phyloP scores from a whole-genome alignment of 2,797 vertebrate genomes.

The Enteromius unitaeniatus region DNA sequence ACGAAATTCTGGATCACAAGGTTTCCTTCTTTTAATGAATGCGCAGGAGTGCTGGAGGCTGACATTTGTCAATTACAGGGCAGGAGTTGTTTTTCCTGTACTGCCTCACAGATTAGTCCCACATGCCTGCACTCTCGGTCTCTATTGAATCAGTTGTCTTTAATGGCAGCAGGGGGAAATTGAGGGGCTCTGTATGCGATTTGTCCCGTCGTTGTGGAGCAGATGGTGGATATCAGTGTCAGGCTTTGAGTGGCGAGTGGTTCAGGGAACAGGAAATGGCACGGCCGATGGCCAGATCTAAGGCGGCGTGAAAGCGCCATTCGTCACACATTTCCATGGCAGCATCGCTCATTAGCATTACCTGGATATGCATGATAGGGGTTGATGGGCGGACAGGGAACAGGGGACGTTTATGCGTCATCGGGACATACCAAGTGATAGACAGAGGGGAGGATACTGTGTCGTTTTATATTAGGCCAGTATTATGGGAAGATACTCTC shows the following conservation, averaged over 20 bases:
- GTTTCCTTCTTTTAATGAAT: constrained; percentile 42
- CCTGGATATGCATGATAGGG: constrained; percentile 76
- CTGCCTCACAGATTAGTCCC: constrained; percentile 58
- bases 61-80: constrained; percentile 58
- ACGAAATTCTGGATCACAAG: constrained; percentile 37
- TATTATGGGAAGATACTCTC: neutral
- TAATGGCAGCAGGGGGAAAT: constrained; percentile 60
- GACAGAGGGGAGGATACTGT: constrained; percentile 39
- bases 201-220: constrained; percentile 61
- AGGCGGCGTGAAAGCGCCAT: constrained; percentile 69
- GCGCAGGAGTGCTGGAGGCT: constrained; percentile 42
- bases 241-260: constrained; percentile 64
- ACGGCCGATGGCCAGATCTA: constrained; percentile 71
- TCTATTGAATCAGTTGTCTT: constrained; percentile 62
- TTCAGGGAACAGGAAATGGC: constrained; percentile 72
- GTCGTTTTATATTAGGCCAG: neutral
- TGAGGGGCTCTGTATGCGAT: constrained; percentile 60
- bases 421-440: constrained; percentile 67
- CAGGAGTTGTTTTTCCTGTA: constrained; percentile 53
- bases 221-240: constrained; percentile 64
- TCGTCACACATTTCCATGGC: constrained; percentile 70
- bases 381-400: constrained; percentile 73
- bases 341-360: constrained; percentile 74
- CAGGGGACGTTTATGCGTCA: constrained; percentile 66
- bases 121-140: constrained; percentile 53